Evolutionary conservation across 23 tunicate genomes (phyloP), one percentile per base, ranked within the genome.

Genomic region (Clavelina lepadiformis): DNA sequence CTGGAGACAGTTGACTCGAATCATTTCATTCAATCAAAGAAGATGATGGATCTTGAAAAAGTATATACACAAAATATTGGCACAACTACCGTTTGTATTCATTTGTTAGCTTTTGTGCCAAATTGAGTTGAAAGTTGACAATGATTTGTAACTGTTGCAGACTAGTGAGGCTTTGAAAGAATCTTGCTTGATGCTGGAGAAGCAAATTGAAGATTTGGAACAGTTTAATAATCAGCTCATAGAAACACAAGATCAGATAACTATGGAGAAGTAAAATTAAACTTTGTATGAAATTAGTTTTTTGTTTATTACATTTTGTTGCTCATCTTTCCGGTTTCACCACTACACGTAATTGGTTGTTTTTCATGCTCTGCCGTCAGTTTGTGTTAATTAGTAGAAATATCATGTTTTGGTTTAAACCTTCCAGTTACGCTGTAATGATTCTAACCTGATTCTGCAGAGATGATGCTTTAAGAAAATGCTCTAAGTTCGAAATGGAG

Each of bases 151-250:
- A 19, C 26, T 55, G 24, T 20, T 18, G 25, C 27, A 81, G 88
- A 75, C 67, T 18, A 11, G 54, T 13, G 63, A 61, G 8, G 55
- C 67, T 34, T 51, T 89, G 61, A 89, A 89, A 46, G 82, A 81
- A 55, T 57, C 83, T 3, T 89, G 97, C 56, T 36, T 70, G 50
- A 63, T 81, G 83, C 44, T 74, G 79, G 97, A 89, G 31, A 47
- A 68, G 13, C 97, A 89, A 69, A 81, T 71, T 2, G 89, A 70
- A 45, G 89, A 76, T 46, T 33, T 89, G 25, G 97, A 89, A 64
- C 33, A 38, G 23, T 74, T 89, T 24, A 89, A 81, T 75, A 76
- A 81, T 46, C 68, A 89, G 33, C 62, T 89, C 5, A 63, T 76
- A 13, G 78, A 65, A 25, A 76, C 81, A 28, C 82, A 89, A 62